phyloP scores from a whole-genome alignment of 1,140 invertebrate species.

The Brachionus plicatilis region DNA sequence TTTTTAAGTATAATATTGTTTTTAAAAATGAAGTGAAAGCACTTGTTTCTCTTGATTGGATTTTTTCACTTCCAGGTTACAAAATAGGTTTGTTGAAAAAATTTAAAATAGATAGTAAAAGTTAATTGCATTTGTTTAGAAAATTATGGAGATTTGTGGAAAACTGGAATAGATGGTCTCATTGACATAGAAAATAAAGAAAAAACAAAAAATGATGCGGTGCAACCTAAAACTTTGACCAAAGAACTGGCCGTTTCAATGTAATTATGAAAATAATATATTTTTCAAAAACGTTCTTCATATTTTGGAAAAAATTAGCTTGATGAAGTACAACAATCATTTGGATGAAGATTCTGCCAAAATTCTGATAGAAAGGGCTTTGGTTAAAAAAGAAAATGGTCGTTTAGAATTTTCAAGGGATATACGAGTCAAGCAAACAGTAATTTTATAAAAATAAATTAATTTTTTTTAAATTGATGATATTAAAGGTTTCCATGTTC shows the following conservation, averaged over 20 bases:
- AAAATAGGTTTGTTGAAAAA: constrained; percentile 9
- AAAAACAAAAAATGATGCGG: not conserved
- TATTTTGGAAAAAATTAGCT: not conserved
- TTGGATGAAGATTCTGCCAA: constrained; percentile 12
- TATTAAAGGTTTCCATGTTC: not conserved
- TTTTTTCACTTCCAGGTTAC: constrained; percentile 28
- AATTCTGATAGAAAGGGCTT: constrained; percentile 20
- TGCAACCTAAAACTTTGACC: not conserved
- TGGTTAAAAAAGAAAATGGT: not conserved
- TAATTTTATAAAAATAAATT: not conserved
- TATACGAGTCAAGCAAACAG: constrained; percentile 15
- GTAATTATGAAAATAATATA: not conserved
- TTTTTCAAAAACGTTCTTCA: not conserved
- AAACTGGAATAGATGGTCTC: not conserved
- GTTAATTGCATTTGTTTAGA: not conserved
- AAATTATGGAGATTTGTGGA: not conserved
- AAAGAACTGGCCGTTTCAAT: constrained; percentile 10
- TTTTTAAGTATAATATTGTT: constrained; percentile 16
- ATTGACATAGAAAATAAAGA: not conserved
- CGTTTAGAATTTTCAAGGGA: constrained; percentile 27
- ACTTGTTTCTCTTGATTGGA: constrained; percentile 1
- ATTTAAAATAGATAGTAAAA: not conserved
- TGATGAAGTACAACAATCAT: constrained; percentile 27
- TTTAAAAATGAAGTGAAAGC: constrained; percentile 26
- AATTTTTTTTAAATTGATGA: not conserved